Evolutionary conservation across 2,797 vertebrate genomes (phyloP), one percentile per base, ranked within the genome.

Genomic region (Pteropus rufus): DNA sequence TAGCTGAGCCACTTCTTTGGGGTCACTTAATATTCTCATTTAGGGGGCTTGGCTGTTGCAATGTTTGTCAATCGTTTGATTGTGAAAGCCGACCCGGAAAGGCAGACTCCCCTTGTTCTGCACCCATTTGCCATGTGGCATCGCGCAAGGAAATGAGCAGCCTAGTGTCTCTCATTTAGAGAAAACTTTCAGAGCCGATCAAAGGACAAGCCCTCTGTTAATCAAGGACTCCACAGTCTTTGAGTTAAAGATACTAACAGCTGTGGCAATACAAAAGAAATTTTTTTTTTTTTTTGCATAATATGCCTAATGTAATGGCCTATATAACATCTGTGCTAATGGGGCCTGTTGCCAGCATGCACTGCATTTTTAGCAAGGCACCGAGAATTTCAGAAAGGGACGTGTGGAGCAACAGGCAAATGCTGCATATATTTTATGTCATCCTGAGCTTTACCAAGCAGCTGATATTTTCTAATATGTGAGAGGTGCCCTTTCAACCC

Each of bases 1-100:
- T 24, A 95, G 80, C 72, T 83, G 72, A 96, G 58, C 56, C 94
- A 96, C 73, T 96, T 92, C 46, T 92, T 87, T 87, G 39, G 54
- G 70, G 26, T 54, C 84, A 3, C 85, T 97, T 96, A 56, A 10
- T 46, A 23, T 31, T 39, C 86, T 89, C 84, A 69, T 67, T 95
- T 69, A 76, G 62, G 56, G 83, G 90, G 64, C 24, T 67, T 62
- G 46, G 67, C 36, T 76, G 36, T 80, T 90, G 90, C 11, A 64
- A 65, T 70, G 90, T 89, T 96, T 65, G 15, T 36, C 34, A 23
- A 4, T 2, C 36, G 3, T 73, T 21, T 72, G 60, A 56, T 23
- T 79, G 69, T 49, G 70, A 88, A 95, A 75, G 70, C 44, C 49
- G 70, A 23, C 18, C 34, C n/a, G 31, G 24, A 44, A n/a, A 87